These are phyloP conservation scores for Bombus sylvicola DNA, from an alignment of 1,140 invertebrate genomes.

Conservation along the genomic window DNA sequence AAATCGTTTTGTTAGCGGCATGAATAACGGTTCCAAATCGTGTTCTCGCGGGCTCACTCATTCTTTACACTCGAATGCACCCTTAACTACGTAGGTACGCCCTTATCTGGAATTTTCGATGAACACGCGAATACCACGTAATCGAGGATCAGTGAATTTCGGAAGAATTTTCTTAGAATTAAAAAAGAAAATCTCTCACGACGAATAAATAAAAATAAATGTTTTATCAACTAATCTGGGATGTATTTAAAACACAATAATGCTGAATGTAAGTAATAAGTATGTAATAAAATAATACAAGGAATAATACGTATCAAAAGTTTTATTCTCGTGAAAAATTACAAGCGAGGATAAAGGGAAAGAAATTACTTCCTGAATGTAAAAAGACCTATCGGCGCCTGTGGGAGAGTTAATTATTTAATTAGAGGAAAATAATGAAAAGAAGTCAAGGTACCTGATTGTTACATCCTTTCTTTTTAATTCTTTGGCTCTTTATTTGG, in stretches of 20 bases:
- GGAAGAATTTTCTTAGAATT: not conserved
- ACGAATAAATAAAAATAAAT: not conserved
- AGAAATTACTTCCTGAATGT: not conserved
- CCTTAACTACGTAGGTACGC: not conserved
- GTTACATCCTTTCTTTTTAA: not conserved
- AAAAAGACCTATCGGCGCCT: not conserved
- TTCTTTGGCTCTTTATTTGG: too few species aligned
- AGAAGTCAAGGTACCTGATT: not conserved
- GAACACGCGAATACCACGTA: not conserved
- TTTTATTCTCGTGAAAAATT: not conserved
- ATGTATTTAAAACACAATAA: not conserved
- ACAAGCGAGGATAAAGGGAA: not conserved
- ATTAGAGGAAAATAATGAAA: not conserved
- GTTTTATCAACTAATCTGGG: not conserved
- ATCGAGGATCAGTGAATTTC: not conserved
- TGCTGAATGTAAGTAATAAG: not conserved
- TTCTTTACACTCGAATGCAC: not conserved
- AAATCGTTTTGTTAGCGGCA: slow-evolving; percentile 39
- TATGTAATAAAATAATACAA: too few species aligned
- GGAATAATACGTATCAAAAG: not conserved
- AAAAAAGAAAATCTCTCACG: too few species aligned
- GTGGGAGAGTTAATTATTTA: not conserved
- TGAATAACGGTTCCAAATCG: slow-evolving; percentile 19
- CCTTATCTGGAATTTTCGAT: slow-evolving; percentile 16
- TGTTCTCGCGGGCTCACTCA: not conserved